Percentiles rank a stretch among this genome's conserved stretches.
Evolutionary conservation across 2,113 vertebrate genomes (phyloP).

Genomic region (Fukomys damarensis): DNA sequence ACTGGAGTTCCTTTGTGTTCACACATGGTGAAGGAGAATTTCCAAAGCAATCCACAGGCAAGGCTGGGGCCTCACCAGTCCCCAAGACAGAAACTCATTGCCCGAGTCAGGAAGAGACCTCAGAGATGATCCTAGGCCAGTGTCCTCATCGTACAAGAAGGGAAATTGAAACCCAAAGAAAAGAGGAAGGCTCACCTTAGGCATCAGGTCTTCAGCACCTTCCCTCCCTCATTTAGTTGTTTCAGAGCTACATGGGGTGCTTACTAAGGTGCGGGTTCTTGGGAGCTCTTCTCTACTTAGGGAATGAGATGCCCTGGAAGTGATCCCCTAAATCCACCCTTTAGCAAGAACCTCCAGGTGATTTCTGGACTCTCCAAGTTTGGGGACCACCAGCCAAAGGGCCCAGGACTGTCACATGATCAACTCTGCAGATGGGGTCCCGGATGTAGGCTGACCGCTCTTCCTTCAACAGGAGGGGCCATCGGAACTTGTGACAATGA

Average conservation of each 20-base stretch:
- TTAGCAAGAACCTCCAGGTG: neutral
- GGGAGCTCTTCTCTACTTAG: neutral
- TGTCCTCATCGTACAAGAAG: neutral
- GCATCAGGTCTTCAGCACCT: neutral
- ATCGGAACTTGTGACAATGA: neutral
- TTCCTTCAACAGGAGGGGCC: neutral
- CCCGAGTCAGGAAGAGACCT: neutral
- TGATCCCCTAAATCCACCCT: neutral
- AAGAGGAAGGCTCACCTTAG: neutral
- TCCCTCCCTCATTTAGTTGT: neutral
- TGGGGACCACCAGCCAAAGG: neutral
- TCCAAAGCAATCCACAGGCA: neutral
- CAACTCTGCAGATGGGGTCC: neutral
- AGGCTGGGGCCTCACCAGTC: neutral
- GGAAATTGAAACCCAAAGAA: neutral
- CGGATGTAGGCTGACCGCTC: rapidly evolving
- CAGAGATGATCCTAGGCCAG: neutral
- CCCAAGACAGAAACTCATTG: neutral
- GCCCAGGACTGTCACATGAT: too few species aligned
- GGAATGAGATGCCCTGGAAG: neutral
- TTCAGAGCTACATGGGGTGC: neutral
- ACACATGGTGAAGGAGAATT: neutral
- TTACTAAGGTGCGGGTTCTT: neutral
- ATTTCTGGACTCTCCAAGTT: neutral
- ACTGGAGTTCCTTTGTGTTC: neutral